These are phyloP conservation scores for Eupithecia inturbata DNA, from an alignment of 2,888 invertebrate genomes.

Conservation along the genomic window DNA sequence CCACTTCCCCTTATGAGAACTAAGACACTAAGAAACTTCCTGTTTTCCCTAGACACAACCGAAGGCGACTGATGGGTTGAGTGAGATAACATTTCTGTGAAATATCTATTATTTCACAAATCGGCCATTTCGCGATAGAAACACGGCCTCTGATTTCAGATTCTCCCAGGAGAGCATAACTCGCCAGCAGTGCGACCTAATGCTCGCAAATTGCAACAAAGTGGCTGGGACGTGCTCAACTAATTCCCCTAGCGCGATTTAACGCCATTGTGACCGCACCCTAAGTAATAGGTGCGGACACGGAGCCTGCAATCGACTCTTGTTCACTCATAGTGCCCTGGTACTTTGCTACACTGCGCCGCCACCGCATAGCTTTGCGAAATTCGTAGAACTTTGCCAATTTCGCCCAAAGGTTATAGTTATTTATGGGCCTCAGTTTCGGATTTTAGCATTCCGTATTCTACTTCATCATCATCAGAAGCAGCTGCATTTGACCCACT, in stretches of 20 bases:
- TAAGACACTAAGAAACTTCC: neutral
- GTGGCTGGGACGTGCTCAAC: constrained; percentile 58
- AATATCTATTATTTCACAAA: constrained; percentile 19
- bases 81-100: neutral
- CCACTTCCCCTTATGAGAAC: no score
- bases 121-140: constrained; percentile 26
- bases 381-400: constrained; percentile 35
- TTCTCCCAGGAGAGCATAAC: constrained; percentile 39
- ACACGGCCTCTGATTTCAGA: constrained; percentile 22
- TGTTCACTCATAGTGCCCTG: constrained; percentile 43
- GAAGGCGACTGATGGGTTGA: neutral
- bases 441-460: neutral
- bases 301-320: constrained; percentile 54
- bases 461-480: neutral
- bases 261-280: constrained; percentile 55
- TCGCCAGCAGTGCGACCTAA: constrained; percentile 52
- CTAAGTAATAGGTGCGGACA: constrained; percentile 11
- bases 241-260: constrained; percentile 66
- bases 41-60: neutral
- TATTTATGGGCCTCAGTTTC: neutral
- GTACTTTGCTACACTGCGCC: constrained; percentile 45
- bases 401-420: neutral
- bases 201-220: constrained; percentile 71
- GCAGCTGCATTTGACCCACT: neutral
- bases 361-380: constrained; percentile 31